A percentile compares a stretch with the other conserved stretches of the same genome.
Evolutionary conservation across 2,888 invertebrate genomes (phyloP).

Genomic region (Drosophila neotestacea): DNA sequence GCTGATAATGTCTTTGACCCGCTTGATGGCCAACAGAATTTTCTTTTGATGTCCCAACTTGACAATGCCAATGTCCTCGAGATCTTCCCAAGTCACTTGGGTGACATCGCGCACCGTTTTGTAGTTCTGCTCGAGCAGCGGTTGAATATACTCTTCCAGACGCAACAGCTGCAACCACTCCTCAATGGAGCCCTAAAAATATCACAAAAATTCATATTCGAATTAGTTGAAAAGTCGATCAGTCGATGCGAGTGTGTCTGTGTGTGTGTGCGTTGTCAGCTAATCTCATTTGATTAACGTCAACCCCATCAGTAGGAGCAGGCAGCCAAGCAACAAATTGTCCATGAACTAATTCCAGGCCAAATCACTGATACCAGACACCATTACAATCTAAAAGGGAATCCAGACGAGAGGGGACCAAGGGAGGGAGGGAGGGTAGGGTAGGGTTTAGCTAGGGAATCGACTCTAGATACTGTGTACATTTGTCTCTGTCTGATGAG

Average conservation of each 20-base stretch:
- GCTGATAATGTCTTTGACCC: slow-evolving; percentile 96
- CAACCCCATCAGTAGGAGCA: slow-evolving; percentile 31
- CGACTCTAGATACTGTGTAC: slow-evolving; percentile 1
- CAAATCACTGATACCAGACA: slow-evolving; percentile 58
- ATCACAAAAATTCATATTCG: neutral
- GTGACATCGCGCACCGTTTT: slow-evolving; percentile 97
- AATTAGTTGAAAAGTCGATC: slow-evolving; percentile 12
- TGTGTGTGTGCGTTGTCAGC: slow-evolving; percentile 15
- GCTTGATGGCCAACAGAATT: slow-evolving; percentile 97
- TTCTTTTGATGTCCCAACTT: slow-evolving; percentile 99
- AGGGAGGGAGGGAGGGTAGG: neutral
- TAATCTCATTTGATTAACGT: slow-evolving; percentile 68
- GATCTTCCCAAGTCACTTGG: slow-evolving; percentile 98
- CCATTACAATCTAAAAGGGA: neutral
- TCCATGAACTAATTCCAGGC: slow-evolving; percentile 80
- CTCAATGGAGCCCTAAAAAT: slow-evolving; percentile 92
- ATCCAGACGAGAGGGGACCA: neutral
- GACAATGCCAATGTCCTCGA: slow-evolving; percentile 98
- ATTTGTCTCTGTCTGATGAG: slow-evolving; percentile 49
- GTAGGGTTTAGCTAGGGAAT: neutral
- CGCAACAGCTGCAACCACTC: slow-evolving; percentile 97
- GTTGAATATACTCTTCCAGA: slow-evolving; percentile 96
- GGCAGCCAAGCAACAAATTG: slow-evolving; percentile 68
- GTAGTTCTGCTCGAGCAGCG: slow-evolving; percentile 96
- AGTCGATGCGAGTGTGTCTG: slow-evolving; percentile 7